Conservation (phyloP, 2,888 invertebrate species). For the Eudemis profundana region DNA sequence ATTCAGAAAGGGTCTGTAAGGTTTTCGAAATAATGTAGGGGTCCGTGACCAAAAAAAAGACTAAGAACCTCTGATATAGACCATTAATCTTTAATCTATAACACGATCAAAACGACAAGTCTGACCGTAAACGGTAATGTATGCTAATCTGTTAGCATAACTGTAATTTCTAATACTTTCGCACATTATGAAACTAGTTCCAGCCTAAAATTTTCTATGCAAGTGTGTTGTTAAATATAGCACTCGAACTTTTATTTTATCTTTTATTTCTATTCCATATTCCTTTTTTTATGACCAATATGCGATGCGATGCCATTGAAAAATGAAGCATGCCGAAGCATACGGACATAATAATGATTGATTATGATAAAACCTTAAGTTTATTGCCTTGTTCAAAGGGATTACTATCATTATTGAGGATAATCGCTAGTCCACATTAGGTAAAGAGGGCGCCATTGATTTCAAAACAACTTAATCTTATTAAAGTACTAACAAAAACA, state of each 20-base stretch:
- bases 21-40: too few species aligned
- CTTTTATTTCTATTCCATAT: too few species aligned
- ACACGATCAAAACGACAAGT: constrained; percentile 10
- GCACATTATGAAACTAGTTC: constrained; percentile 27
- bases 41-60: too few species aligned
- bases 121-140: constrained; percentile 1
- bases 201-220: neutral
- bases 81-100: neutral
- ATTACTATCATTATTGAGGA: constrained; percentile 45
- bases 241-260: neutral
- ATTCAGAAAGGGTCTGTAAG: too few species aligned
- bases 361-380: constrained; percentile 30
- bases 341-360: constrained; percentile 31
- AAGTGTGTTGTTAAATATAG: neutral
- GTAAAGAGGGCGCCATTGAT: constrained; percentile 29
- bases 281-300: neutral
- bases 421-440: constrained; percentile 36
- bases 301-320: neutral
- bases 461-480: constrained; percentile 44
- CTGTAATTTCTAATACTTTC: constrained; percentile 32
- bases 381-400: constrained; percentile 41
- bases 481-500: constrained; percentile 32
- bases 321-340: constrained; percentile 14
- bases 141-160: constrained; percentile 20
- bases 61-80: too few species aligned